Conservation (phyloP, 2,113 vertebrate species). For the Embiotoca jacksoni region DNA sequence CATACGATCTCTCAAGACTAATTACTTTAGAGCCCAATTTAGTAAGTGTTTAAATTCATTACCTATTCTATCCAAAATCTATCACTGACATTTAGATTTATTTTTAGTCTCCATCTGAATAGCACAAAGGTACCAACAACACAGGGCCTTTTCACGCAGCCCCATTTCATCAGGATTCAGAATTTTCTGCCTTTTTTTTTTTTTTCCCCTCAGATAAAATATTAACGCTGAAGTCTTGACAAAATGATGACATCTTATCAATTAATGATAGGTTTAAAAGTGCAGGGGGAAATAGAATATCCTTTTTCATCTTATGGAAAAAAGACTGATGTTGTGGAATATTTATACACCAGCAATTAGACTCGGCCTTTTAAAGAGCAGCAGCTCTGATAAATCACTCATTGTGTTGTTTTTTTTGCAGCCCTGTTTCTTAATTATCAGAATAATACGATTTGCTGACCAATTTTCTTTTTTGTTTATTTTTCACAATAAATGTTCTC, state of each 20-base stretch:
- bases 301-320: conserved; percentile 56
- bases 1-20: conserved; percentile 31
- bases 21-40: conserved; percentile 65
- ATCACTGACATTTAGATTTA: conserved; percentile 74
- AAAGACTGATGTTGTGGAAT: conserved; percentile 63
- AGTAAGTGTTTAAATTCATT: conserved; percentile 61
- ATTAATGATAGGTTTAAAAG: conserved; percentile 75
- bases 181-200: conserved; percentile 46
- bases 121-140: conserved; percentile 57
- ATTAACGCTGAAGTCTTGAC: conserved; percentile 68
- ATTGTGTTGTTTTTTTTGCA: conserved; percentile 7
- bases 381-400: conserved; percentile 21
- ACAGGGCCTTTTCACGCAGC: conserved; percentile 18
- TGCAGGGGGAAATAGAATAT: conserved; percentile 76
- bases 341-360: conserved; percentile 69
- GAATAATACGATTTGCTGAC: background rate
- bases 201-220: conserved; percentile 58
- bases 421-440: background rate
- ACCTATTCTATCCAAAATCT: conserved; percentile 58
- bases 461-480: background rate
- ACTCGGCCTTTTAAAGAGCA: conserved; percentile 23
- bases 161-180: conserved; percentile 46
- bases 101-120: conserved; percentile 67
- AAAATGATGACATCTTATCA: conserved; percentile 75
- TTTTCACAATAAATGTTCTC: background rate